Base-by-base conservation (phyloP, 2,113 vertebrate species). In the Ellobius talpinus region DNA sequence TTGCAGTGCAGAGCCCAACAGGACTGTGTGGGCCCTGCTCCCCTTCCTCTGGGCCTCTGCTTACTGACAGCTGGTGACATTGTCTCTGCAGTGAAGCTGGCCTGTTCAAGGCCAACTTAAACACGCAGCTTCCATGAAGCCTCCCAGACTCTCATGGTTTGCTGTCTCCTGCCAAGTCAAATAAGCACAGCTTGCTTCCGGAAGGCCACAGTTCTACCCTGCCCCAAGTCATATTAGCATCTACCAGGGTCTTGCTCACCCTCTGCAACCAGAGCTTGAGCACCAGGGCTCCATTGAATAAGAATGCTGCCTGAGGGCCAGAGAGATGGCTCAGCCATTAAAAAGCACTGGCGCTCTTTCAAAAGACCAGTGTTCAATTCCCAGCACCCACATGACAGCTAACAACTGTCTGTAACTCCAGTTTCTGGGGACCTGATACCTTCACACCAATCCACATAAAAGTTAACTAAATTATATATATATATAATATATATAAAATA, bases 11-110 rank as follows among this genome's bases (percentile, higher is more conserved):
- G 77, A 39, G 36, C 4, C 36, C 33, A 1, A 17, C 36, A n/a
- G 63, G 24, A 8, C 42, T 3, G 72, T 0, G n/a, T n/a, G n/a
- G 19, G 3, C 3, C 50, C 33, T 33, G 52, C 7, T 1, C 8
- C 31, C 50, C 9, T 16, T 52, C 16, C 45, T 36, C 39, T 14
- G 6, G 26, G 81, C 42, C 87, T 50, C 74, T 2, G 2, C 42
- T 45, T 52, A n/a, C 8, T 42, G 23, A 39, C 21, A 84, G 26
- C 82, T 84, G 12, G 61, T 76, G 50, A 74, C 19, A n/a, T 39
- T 45, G 17, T 26, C 68, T 82, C 79, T 39, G 36, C 52, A 39
- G 23, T 1, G 73, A 42, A 6, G 33, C 11, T 24, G 11, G 50
- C 17, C 31, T 5, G 21, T 14, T n/a, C 52, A 14, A n/a, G 33